Base-by-base conservation (phyloP, 2,797 vertebrate species). In the Australoheros facetus region DNA sequence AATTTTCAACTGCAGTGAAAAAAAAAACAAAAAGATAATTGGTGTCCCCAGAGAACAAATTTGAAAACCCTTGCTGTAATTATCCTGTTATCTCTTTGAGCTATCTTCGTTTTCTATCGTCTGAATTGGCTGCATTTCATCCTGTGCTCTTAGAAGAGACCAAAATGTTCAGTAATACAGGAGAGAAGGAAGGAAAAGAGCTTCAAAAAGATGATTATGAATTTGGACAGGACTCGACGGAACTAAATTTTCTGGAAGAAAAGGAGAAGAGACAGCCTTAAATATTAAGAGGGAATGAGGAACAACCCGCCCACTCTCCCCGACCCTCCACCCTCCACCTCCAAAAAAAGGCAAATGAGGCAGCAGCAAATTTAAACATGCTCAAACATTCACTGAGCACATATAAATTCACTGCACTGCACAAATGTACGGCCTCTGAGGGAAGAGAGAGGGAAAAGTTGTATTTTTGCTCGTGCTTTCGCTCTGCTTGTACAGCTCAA, bases 11-110 rank as follows among this genome's bases (percentile, higher is more conserved):
- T 48, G 21, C 19, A 21, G 48, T 34, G 16, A 14, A 71, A 6
- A 71, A 6, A 60, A 51, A 59, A 54, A 48, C 62, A 16, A 71
- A 71, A 69, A n/a, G 56, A 53, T 60, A 82, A 86, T 82, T 45
- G 71, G 58, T 48, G 6, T 81, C 84, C 71, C 69, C 59, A 6
- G 77, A 82, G 82, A 79, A 80, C 0, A 8, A 55, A 28, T 75
- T 71, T 56, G 34, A 73, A 83, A 73, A 56, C 19, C 66, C 34
- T 42, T 66, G 57, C 55, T 70, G 60, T 88, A 81, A 90, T 89
- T 73, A 64, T 74, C 45, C 71, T 60, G 0, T 78, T 84, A 78
- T 87, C 78, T 83, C 51, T 71, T 11, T 71, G 54, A 87, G 78
- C 81, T 59, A n/a, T n/a, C 74, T 54, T 73, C 7, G 23, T 73